Evolutionary conservation across 2,888 invertebrate species (phyloP), one percentile per base, ranked within the genome.

Genomic region (Baronia brevicornis): DNA sequence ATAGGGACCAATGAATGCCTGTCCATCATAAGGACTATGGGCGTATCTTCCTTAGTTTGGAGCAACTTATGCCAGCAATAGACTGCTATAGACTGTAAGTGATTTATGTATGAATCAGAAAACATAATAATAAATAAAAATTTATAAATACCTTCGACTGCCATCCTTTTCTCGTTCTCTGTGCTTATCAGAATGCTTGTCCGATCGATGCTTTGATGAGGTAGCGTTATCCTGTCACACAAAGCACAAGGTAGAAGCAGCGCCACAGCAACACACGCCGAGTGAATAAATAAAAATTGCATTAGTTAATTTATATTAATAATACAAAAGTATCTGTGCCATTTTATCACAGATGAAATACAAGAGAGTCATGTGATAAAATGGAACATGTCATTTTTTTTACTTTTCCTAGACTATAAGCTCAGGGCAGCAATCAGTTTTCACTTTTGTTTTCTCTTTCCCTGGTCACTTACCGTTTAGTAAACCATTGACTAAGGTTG

Each of bases 391-490:
- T 71, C 64, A 51, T 38, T 48, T 46, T 51, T 42, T 50, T 64
- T 65, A 63, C 58, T 69, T 61, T 59, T 56, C 70, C 68, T 74
- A 78, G 63, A 59, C 51, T 56, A 60, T 54, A 49, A 57, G 48
- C 44, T 48, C 58, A 54, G 56, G 39, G 49, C 38, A 43, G 53
- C n/a, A 31, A 30, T 25, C 29, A 39, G 41, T 54, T 64, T 60
- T 61, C 56, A 58, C 51, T 67, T 65, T 63, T 65, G 64, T 68
- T 50, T 54, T 56, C 50, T 56, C 53, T 60, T 56, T 70, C 70
- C 71, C 86, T 77, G 79, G 74, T 85, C 84, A 89, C 89, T 89
- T 89, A 89, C 89, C 88, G 85, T 87, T 87, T 67, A 78, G 73
- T 70, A 78, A 84, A 85, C 85, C 86, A 79, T 72, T 84, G 82